A percentile compares a stretch with the other conserved stretches of the same genome.
Evolutionary conservation across 2,797 vertebrate species (phyloP).

Genomic region (Sebastes matsubarae): DNA sequence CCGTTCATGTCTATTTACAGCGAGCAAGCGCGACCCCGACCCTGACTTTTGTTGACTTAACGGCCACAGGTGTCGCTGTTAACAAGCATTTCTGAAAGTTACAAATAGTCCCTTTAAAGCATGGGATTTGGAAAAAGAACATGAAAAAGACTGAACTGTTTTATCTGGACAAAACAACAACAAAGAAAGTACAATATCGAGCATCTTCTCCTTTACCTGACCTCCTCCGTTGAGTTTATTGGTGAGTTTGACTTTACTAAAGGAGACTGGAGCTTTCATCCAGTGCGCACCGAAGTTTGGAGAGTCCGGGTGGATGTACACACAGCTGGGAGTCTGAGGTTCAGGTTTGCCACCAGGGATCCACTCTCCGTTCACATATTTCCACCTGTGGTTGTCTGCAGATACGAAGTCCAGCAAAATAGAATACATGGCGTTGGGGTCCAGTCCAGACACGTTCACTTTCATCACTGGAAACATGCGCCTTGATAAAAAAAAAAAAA

Average conservation of each 20-base stretch:
- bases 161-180: not conserved
- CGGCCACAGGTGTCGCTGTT: no score
- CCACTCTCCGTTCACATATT: conserved; percentile 87
- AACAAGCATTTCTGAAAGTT: no score
- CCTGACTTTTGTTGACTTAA: no score
- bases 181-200: not conserved
- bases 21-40: no score
- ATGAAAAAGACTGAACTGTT: not conserved
- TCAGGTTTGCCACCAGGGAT: conserved; percentile 85
- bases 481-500: conserved; percentile 5
- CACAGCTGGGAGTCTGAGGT: conserved; percentile 84
- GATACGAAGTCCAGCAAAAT: conserved; percentile 84
- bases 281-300: conserved; percentile 88
- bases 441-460: conserved; percentile 80
- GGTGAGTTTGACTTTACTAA: conserved; percentile 87
- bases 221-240: conserved; percentile 88
- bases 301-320: conserved; percentile 87
- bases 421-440: conserved; percentile 87
- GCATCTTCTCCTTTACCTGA: conserved; percentile 71
- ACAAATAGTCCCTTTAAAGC: no score
- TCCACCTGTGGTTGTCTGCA: conserved; percentile 87
- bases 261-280: conserved; percentile 87
- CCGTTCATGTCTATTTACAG: no score
- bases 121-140: not conserved
- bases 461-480: conserved; percentile 86